These are phyloP conservation scores for Pelusios castaneus DNA, from an alignment of 2,113 vertebrate species.

Conservation along the genomic window DNA sequence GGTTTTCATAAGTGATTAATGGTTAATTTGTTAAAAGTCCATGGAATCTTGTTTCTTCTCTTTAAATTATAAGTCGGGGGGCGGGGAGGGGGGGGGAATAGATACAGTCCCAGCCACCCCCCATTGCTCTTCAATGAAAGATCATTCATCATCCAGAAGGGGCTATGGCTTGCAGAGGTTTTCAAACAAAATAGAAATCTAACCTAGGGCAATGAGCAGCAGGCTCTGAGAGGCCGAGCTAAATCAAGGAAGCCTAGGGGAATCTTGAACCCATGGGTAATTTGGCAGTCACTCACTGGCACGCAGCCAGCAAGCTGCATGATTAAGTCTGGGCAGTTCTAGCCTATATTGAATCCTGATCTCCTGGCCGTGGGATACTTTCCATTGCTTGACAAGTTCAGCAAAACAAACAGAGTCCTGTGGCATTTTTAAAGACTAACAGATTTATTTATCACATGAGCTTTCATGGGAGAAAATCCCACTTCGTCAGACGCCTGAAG, in stretches of 20 bases:
- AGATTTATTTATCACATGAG: too few relatives aligned
- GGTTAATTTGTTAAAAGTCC: constrained; percentile 73
- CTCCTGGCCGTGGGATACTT: not conserved
- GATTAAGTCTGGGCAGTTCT: not conserved
- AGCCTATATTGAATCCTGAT: not conserved
- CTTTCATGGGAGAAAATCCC: too few relatives aligned
- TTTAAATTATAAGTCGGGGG: constrained; percentile 65
- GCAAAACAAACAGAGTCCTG: too few relatives aligned
- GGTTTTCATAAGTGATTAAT: constrained; percentile 73
- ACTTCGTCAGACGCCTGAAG: too few relatives aligned
- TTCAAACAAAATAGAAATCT: constrained; percentile 65
- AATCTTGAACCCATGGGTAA: not conserved
- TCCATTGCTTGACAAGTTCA: not conserved
- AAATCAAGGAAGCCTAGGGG: constrained; percentile 38
- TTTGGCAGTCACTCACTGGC: constrained; percentile 6
- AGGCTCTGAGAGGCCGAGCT: constrained; percentile 37
- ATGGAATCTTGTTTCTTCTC: constrained; percentile 70
- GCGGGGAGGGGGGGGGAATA: constrained; percentile 14
- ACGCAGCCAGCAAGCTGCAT: not conserved
- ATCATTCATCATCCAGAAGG: constrained; percentile 67
- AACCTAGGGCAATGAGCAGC: constrained; percentile 13
- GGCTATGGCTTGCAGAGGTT: constrained; percentile 64
- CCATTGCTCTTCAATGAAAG: constrained; percentile 64
- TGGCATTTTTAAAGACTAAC: too few relatives aligned
- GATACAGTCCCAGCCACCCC: constrained; percentile 52